Evolutionary conservation across 1,140 invertebrate genomes (phyloP).

Genomic region (Brachionus sp.): DNA sequence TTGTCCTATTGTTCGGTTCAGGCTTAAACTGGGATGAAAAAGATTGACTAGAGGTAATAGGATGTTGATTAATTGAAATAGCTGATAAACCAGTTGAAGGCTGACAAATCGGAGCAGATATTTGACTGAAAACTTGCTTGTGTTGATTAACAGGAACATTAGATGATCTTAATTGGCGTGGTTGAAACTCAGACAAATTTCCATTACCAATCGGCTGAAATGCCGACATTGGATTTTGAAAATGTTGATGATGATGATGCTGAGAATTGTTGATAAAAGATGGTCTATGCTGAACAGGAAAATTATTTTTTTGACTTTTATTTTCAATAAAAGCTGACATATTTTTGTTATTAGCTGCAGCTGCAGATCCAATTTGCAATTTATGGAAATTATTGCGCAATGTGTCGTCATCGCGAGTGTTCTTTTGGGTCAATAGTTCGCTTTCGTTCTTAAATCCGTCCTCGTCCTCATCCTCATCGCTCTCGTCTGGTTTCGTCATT

Average conservation of each 20-base stretch:
- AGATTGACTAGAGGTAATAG: conserved; percentile 40
- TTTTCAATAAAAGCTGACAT: not conserved
- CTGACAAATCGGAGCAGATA: conserved; percentile 21
- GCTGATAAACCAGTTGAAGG: conserved; percentile 25
- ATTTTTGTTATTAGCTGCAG: not conserved
- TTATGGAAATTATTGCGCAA: conserved; percentile 65
- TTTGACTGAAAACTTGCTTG: not conserved
- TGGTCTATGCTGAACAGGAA: not conserved
- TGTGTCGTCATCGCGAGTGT: conserved; percentile 55
- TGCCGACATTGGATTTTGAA: not conserved
- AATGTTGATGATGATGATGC: conserved; percentile 24
- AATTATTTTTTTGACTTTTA: conserved; percentile 10
- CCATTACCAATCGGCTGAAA: conserved; percentile 1
- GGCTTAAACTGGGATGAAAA: conserved; percentile 34
- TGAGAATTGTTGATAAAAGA: conserved; percentile 15
- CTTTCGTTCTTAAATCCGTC: conserved; percentile 6
- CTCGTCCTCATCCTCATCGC: conserved; percentile 21
- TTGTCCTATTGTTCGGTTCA: conserved; percentile 8
- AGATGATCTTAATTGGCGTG: not conserved
- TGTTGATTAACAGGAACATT: not conserved
- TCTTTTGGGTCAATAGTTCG: conserved; percentile 68
- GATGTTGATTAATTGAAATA: conserved; percentile 16
- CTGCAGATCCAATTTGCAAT: not conserved
- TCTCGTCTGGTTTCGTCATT: not conserved
- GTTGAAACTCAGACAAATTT: conserved; percentile 20